Evolutionary conservation across 2,113 vertebrate species (phyloP), one percentile per base, ranked within the genome.

Genomic region (Rhynchopsitta pachyrhyncha): DNA sequence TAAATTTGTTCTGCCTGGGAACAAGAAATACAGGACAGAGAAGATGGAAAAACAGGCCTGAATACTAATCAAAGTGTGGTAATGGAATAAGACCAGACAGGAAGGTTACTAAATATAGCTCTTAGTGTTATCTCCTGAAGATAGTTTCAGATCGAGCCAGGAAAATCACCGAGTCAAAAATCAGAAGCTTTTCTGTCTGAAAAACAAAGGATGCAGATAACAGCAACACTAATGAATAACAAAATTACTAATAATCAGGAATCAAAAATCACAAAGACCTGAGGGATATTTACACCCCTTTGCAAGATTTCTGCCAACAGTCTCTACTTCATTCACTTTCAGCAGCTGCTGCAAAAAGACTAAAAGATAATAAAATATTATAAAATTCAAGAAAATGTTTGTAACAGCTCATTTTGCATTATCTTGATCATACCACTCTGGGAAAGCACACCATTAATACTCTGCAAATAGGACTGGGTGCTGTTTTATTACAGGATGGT

Each of bases 401-500:
- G 57, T 1, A 91, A 70, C 74, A 90, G 92, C 82, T 94, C 84
- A 85, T 86, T 95, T 79, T 88, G 66, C 66, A 82, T 95, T 89
- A 92, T 91, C 77, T 90, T 63, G 37, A 89, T 92, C 8, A 2
- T 73, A 94, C 73, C 83, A 35, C 9, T 82, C 95, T 95, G 80
- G 57, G 88, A 96, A 89, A 92, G 66, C 74, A 85, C 28, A 49
- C 41, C 42, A 94, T 93, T 97, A 94, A 93, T 92, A 83, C 52
- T 49, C 80, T 76, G 70, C 77, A 91, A 94, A 94, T 86, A 94
- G 88, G 82, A 89, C 64, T 77, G 86, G 86, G 95, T 96, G 92
- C 96, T 95, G 95, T 71, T 96, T 96, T 94, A 95, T 90, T 92
- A 71, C 88, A 88, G 85, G 92, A 89, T 79, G 62, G 47, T 94